Evolutionary conservation across 1,140 invertebrate species (phyloP).

Genomic region (Hycleus phaleratus): DNA sequence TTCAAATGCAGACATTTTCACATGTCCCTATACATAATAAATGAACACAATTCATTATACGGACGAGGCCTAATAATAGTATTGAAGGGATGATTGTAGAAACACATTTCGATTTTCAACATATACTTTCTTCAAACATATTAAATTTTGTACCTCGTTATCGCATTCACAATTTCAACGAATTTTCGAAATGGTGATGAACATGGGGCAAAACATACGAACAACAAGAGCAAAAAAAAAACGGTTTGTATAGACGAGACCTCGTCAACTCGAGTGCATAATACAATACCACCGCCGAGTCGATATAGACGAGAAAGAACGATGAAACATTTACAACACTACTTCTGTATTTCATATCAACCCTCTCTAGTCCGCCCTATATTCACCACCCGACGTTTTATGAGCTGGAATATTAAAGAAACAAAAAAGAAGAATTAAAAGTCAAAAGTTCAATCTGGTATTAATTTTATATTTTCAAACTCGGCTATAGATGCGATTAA

Average conservation of each 20-base stretch:
- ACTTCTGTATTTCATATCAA: conserved; percentile 12
- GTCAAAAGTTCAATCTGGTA: too few species aligned
- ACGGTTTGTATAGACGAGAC: conserved; percentile 3
- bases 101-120: not conserved
- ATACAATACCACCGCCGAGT: conserved; percentile 9
- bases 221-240: conserved; percentile 1
- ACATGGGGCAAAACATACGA: not conserved
- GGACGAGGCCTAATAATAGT: too few species aligned
- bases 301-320: conserved; percentile 6
- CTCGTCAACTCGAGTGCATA: conserved; percentile 16
- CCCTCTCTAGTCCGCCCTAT: conserved; percentile 10
- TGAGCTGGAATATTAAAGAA: conserved; percentile 9
- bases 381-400: conserved; percentile 10
- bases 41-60: not conserved
- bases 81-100: too few species aligned
- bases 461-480: too few species aligned
- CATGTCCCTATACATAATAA: conserved; percentile 6
- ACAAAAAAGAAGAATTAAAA: too few species aligned
- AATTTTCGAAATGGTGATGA: not conserved
- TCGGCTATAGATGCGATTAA: too few species aligned
- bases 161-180: not conserved
- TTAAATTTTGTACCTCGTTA: too few species aligned
- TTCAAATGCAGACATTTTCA: conserved; percentile 2
- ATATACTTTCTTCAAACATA: not conserved
- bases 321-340: conserved; percentile 10